Base-by-base conservation (phyloP, 1,140 invertebrate species). In the Prorops nasuta region DNA sequence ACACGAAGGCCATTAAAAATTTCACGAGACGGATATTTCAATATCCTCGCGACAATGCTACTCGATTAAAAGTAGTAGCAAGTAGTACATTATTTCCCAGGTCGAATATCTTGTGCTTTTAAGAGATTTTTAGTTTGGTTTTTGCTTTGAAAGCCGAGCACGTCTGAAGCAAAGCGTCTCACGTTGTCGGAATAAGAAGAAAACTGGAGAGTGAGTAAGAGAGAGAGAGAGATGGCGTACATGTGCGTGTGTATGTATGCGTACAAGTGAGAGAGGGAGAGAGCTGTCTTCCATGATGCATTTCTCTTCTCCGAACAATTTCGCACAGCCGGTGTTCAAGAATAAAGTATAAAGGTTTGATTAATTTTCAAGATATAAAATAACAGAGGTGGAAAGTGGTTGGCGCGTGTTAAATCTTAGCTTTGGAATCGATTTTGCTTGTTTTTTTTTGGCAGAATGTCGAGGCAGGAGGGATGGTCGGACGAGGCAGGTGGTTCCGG, bases 401-500 rank as follows among this genome's bases (percentile, higher is more conserved):
- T 28, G 4, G 24, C 4, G 4, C 24, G 4, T 28, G 24, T 6
- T 28, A 10, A 28, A 28, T 10, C 4, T 28, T 10, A 28, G 24
- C n/a, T 28, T 4, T 28, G 24, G 24, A 28, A 28, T 28, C 24
- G 24, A 28, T 6, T 28, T 28, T 28, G 4, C 10, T 28, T 6
- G 10, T 28, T 28, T 28, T 10, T 6, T 6, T 28, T 20, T 72
- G 71, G 39, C 56, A 78, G 76, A 36, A 71, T 72, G 71, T 57
- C 70, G 7, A 68, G 73, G 22, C 67, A 66, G 31, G 49, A 56
- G 28, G 69, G 64, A 43, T 78, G 71, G 69, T 67, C 72, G 39
- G 69, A 76, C 44, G 74, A 77, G 20, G 49, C 65, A 2, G 70
- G 62, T 49, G 73, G 70, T 56, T 64, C 68, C 44, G 66, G 56